These are phyloP conservation scores for Bolinopsis microptera DNA, from an alignment of 37 sponge, comb jelly and placozoan genomes.

Conservation along the genomic window DNA sequence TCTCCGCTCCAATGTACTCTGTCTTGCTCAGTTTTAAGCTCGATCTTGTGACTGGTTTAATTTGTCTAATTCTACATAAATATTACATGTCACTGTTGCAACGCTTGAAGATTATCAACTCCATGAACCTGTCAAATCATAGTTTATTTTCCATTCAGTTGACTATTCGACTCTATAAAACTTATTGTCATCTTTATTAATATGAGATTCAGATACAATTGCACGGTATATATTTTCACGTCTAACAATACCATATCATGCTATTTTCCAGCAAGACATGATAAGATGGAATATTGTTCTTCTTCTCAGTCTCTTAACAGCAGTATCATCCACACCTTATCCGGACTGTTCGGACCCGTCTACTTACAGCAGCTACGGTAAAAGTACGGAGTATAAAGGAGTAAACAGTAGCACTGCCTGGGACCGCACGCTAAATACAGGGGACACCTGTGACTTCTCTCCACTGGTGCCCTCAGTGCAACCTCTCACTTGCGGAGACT, in stretches of 20 bases:
- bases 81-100: too few species aligned
- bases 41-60: not conserved
- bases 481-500: constrained; percentile 27
- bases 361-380: not conserved
- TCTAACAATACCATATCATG: too few species aligned
- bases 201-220: too few species aligned
- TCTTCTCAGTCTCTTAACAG: not conserved
- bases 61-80: not conserved
- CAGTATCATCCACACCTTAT: not conserved
- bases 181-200: not conserved
- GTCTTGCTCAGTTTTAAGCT: not conserved
- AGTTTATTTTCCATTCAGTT: not conserved
- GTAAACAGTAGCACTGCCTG: not conserved
- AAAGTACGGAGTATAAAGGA: constrained; percentile 27
- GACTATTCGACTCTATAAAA: not conserved
- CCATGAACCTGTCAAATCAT: too few species aligned
- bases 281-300: not conserved
- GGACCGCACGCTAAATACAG: not conserved
- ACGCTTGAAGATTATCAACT: too few species aligned
- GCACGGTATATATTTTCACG: too few species aligned
- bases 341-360: constrained; percentile 48
- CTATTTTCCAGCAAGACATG: too few species aligned
- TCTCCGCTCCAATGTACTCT: not conserved
- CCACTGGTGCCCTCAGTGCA: not conserved
- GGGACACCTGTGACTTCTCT: not conserved